Conservation (phyloP, 2,797 vertebrate species). For the Hydrocynus forskahlii region DNA sequence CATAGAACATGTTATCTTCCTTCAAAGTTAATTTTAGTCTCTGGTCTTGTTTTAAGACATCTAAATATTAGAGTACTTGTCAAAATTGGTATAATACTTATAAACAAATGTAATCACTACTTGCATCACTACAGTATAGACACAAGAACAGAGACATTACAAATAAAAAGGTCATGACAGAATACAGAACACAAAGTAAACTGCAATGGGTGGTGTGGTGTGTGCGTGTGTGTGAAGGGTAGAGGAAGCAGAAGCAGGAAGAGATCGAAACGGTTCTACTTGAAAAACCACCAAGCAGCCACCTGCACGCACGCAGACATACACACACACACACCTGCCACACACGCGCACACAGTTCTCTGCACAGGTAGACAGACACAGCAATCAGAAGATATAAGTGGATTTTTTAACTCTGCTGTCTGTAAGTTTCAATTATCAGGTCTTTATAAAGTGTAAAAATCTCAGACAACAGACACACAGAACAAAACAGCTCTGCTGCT, state of each 20-base stretch:
- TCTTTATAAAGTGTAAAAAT: too few relatives aligned
- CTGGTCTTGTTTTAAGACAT: too few relatives aligned
- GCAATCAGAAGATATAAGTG: too few relatives aligned
- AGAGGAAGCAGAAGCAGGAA: slow-evolving; percentile 12
- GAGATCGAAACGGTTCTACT: slow-evolving; percentile 6
- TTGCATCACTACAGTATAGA: neutral
- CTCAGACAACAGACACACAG: too few relatives aligned
- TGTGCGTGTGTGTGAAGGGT: slow-evolving; percentile 15
- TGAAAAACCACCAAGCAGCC: neutral
- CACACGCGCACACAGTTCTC: too few relatives aligned
- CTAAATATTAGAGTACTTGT: neutral
- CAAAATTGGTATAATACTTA: neutral
- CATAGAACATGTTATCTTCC: too few relatives aligned
- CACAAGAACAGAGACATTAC: neutral
- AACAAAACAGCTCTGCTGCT: too few relatives aligned
- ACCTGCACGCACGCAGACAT: neutral
- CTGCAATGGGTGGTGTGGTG: slow-evolving; percentile 12
- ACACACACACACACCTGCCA: neutral
- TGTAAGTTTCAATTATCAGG: too few relatives aligned
- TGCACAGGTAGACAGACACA: too few relatives aligned
- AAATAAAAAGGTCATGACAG: neutral
- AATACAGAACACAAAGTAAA: neutral
- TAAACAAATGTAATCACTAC: neutral
- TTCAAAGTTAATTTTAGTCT: too few relatives aligned
- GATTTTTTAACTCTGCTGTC: too few relatives aligned